Evolutionary conservation across 1,140 invertebrate species (phyloP), one percentile per base, ranked within the genome.

Genomic region (Pissodes strobi): DNA sequence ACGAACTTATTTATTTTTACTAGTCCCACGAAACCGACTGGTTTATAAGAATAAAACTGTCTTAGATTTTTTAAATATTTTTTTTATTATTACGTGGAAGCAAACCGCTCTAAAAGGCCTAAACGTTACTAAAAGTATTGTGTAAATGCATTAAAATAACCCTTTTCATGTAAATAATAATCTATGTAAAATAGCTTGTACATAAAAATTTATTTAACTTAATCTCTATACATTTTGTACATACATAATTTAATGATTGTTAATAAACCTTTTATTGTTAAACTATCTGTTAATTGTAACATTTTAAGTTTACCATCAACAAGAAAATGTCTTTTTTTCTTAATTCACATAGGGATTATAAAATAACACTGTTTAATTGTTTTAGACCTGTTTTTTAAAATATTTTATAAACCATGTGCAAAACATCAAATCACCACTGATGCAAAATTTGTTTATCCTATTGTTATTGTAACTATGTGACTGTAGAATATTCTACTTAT

Each of bases 191-290:
- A 51, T 61, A 61, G 27, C 39, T 39, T 61, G 46, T 61, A 61
- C 17, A 61, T 61, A 61, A 37, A 59, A 51, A 10, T 23, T 52
- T 34, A 62, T 41, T 52, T 62, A 62, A 62, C 60, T 22, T n/a
- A n/a, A n/a, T n/a, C n/a, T 57, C 56, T 59, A 59, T 48, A 59
- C 27, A 48, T 59, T 60, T 62, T 64, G 62, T 64, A 64, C 19
- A 64, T 64, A 64, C 22, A 23, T 53, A 63, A 63, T 63, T 53
- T 64, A 57, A 64, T 58, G 57, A 57, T 56, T 56, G 52, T 64
- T 57, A 58, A 64, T 17, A 34, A 56, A 45, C 38, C 22, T 21
- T 41, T n/a, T 56, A 48, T 64, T 64, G 62, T 64, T 63, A 39
- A 63, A 23, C 22, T 22, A 61, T 51, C 21, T 30, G 45, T 61